Percentiles rank a stretch among this genome's conserved stretches.
Conservation (phyloP, 2,888 invertebrate genomes). For the Lacanobia wlatinum region DNA sequence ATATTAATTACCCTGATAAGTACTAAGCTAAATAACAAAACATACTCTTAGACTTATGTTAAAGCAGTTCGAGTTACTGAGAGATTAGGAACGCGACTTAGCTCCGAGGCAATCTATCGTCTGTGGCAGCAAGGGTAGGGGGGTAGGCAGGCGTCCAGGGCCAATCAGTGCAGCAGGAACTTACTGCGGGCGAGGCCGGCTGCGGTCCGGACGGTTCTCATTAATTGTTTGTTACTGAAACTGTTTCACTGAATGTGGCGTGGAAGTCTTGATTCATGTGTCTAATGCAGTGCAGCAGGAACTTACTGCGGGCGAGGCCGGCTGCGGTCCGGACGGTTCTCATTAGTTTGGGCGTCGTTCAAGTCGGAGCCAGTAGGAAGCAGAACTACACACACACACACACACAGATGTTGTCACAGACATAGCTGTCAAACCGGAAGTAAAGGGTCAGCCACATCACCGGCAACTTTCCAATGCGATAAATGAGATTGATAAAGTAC, state of each 20-base stretch:
- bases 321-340: slow-evolving; percentile 20
- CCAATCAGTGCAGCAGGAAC: background rate
- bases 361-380: background rate
- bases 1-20: slow-evolving; percentile 1
- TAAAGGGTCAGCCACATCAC: background rate
- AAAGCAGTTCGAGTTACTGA: background rate
- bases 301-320: slow-evolving; percentile 11
- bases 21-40: background rate
- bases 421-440: slow-evolving; percentile 4
- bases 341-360: slow-evolving; percentile 9
- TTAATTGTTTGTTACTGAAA: slow-evolving; percentile 3
- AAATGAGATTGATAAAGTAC: background rate
- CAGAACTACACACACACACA: background rate
- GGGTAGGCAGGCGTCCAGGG: too few relatives aligned
- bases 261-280: background rate
- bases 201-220: slow-evolving; percentile 22
- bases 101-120: background rate
- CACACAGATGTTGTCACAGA: background rate
- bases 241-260: background rate
- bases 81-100: background rate
- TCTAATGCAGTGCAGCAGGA: background rate
- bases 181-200: slow-evolving; percentile 11
- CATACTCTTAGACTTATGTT: background rate
- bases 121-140: background rate
- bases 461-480: background rate